Evolutionary conservation across 2,113 vertebrate species (phyloP).

Genomic region (Psittacus erithacus): DNA sequence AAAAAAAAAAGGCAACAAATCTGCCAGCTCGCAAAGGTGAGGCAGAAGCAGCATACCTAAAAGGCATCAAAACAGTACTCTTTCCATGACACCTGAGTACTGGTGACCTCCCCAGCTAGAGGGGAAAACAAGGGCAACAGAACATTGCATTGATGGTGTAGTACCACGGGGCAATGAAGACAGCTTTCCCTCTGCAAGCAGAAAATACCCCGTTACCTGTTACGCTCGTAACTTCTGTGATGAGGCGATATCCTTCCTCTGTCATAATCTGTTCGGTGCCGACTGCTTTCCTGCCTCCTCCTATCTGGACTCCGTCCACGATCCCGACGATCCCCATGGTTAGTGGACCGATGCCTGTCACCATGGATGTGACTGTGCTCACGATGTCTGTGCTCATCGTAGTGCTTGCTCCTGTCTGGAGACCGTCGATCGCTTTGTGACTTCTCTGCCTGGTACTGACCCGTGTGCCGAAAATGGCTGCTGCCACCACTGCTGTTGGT

Average conservation of each 20-base stretch:
- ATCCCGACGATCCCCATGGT: constrained; percentile 82
- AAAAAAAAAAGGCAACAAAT: neutral
- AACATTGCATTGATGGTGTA: accelerated
- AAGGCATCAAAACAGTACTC: neutral
- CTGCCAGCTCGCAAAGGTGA: neutral
- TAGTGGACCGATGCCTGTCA: constrained; percentile 82
- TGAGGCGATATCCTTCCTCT: constrained; percentile 81
- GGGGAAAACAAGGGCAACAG: neutral
- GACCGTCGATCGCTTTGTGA: constrained; percentile 76
- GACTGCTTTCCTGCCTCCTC: constrained; percentile 78
- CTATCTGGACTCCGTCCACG: constrained; percentile 87
- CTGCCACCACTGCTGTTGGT: constrained; percentile 47
- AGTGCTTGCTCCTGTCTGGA: constrained; percentile 85
- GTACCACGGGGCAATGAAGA: accelerated
- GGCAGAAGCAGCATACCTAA: neutral
- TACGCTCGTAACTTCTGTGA: constrained; percentile 88
- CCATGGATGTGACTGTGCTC: constrained; percentile 79
- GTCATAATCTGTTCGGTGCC: constrained; percentile 86
- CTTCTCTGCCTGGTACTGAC: constrained; percentile 85
- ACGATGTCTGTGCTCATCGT: constrained; percentile 85
- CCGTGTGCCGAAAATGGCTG: constrained; percentile 79
- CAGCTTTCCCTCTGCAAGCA: neutral
- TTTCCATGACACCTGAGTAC: neutral
- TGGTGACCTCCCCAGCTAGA: accelerated
- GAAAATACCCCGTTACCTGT: constrained; percentile 76